Percentiles rank a stretch among this genome's conserved stretches.
Evolutionary conservation across 2,113 vertebrate species (phyloP).

Genomic region (Amphiprion ocellaris): DNA sequence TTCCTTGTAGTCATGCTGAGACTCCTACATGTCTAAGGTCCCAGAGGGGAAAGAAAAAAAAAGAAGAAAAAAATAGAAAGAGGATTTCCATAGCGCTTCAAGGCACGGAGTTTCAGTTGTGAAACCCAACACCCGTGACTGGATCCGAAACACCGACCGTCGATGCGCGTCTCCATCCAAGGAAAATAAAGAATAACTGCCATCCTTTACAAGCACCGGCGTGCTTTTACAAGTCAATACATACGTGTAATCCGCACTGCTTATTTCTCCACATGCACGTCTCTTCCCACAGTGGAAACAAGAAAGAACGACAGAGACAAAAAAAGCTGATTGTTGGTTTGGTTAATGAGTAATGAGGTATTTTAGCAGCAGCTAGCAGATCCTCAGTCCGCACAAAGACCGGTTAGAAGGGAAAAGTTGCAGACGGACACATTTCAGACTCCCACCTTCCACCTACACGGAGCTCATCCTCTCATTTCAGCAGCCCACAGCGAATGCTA

Average conservation of each 20-base stretch:
- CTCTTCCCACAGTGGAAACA: slow-evolving; percentile 16
- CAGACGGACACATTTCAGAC: slow-evolving; percentile 90
- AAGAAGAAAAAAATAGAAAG: neutral
- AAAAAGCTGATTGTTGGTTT: slow-evolving; percentile 57
- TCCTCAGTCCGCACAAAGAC: slow-evolving; percentile 57
- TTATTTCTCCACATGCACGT: slow-evolving; percentile 20
- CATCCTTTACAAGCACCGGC: slow-evolving; percentile 40
- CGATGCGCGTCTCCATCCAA: slow-evolving; percentile 57
- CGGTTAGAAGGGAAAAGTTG: slow-evolving; percentile 78
- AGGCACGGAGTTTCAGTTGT: slow-evolving; percentile 51
- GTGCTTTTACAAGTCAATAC: slow-evolving; percentile 58
- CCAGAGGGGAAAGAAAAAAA: slow-evolving; percentile 16
- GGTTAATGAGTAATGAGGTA: slow-evolving; percentile 75
- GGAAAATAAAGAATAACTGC: slow-evolving; percentile 51
- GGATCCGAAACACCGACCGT: slow-evolving; percentile 58
- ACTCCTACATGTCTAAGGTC: slow-evolving; percentile 50
- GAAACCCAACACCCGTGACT: slow-evolving; percentile 74
- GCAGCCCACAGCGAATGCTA: slow-evolving; percentile 78
- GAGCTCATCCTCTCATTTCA: slow-evolving; percentile 83
- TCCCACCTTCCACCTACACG: slow-evolving; percentile 89
- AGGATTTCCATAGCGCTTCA: slow-evolving; percentile 56
- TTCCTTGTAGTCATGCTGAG: slow-evolving; percentile 59
- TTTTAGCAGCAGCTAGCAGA: slow-evolving; percentile 49
- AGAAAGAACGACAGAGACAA: neutral
- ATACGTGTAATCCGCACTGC: slow-evolving; percentile 47